phyloP scores from a whole-genome alignment of 1,140 invertebrate species.

The Stenopsyche tienmushanensis region DNA sequence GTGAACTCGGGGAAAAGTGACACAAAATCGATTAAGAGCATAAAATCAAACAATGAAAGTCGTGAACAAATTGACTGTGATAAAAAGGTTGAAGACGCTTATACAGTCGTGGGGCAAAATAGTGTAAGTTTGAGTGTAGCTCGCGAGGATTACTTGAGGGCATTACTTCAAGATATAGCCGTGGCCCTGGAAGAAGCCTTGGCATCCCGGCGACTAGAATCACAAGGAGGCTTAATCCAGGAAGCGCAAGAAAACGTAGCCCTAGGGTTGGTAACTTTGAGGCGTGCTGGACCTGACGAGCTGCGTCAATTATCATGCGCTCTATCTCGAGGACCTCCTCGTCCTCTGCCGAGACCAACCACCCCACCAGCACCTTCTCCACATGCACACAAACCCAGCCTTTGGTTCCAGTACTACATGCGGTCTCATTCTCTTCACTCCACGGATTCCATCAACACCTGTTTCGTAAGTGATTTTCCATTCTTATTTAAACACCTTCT shows the following conservation, averaged over 20 bases:
- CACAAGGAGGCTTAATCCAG: conserved; percentile 25
- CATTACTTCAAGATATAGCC: conserved; percentile 35
- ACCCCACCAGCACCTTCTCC: conserved; percentile 14
- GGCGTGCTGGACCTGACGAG: conserved; percentile 34
- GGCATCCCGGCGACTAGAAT: conserved; percentile 14
- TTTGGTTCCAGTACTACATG: conserved; percentile 38
- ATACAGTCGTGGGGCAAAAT: not conserved
- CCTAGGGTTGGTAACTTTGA: conserved; percentile 33
- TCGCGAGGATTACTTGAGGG: conserved; percentile 33
- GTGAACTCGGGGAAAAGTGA: not conserved
- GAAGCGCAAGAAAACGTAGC: conserved; percentile 34
- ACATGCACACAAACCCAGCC: conserved; percentile 35
- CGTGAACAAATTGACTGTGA: conserved; percentile 8
- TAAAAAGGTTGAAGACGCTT: conserved; percentile 12
- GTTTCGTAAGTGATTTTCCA: conserved; percentile 21
- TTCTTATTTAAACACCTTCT: not conserved
- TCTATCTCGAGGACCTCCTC: conserved; percentile 25
- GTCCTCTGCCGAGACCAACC: conserved; percentile 5
- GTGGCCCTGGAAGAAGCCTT: conserved; percentile 38
- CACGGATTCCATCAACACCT: conserved; percentile 19
- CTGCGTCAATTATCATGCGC: conserved; percentile 27
- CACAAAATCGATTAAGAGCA: conserved; percentile 12
- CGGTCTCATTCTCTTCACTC: conserved; percentile 25
- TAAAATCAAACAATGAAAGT: conserved; percentile 4
- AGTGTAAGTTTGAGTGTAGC: conserved; percentile 26